Evolutionary conservation across 1,140 invertebrate species (phyloP), one percentile per base, ranked within the genome.

Genomic region (Arctopsyche grandis): DNA sequence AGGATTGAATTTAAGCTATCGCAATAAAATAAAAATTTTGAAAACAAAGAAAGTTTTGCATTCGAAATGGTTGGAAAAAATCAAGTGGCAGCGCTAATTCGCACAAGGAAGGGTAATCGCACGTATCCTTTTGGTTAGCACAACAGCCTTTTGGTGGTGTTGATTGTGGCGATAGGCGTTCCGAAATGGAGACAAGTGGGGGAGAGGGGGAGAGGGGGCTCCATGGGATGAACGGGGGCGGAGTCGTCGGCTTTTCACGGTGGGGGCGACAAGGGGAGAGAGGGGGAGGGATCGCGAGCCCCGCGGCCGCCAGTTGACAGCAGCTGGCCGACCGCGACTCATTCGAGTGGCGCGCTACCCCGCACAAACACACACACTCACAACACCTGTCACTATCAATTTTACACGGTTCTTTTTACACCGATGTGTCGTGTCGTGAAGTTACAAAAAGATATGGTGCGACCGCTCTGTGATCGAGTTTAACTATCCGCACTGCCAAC

Each of bases 341-440:
- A 76, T 52, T 76, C 74, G 74, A 19, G 74, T 63, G 19, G 24
- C 12, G 56, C 58, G 21, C 74, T 19, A 12, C 74, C 43, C 21
- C n/a, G n/a, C 56, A 63, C 74, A 44, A 56, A 48, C 12, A 12
- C 7, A 43, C 74, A 43, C 71, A n/a, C 71, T 16, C 44, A 9
- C n/a, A 52, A 22, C 16, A 12, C 14, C 44, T 38, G 1, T 70
- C 38, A n/a, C n/a, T n/a, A n/a, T n/a, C n/a, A n/a, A n/a, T 70
- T 16, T 22, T 26, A 38, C 26, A n/a, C 16, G 9, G 7, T 69
- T 44, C 12, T 70, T 38, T 44, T 10, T n/a, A 38, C 26, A 12
- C 24, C 1, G 12, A 26, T 22, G 63, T 22, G 22, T 69, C 63
- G 7, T 44, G 69, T 21, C 9, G 19, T 26, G 16, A 70, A 70